Conservation (phyloP, 2,113 vertebrate genomes). For the Trogon surrucura region DNA sequence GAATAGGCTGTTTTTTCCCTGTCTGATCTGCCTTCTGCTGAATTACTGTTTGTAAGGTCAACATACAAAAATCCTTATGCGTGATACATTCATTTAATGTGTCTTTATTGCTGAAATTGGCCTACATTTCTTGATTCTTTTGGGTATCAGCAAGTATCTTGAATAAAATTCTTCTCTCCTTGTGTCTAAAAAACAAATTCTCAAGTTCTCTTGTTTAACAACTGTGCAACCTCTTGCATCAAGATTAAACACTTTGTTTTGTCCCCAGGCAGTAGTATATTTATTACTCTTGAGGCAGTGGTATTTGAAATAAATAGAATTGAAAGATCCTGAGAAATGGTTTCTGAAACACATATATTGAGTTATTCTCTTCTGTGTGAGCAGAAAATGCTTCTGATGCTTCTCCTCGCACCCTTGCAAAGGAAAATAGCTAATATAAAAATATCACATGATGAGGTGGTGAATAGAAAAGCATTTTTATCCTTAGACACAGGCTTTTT, state of each 20-base stretch:
- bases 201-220: conserved; percentile 70
- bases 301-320: conserved; percentile 76
- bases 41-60: conserved; percentile 45
- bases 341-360: conserved; percentile 68
- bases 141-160: conserved; percentile 19
- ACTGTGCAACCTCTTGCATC: conserved; percentile 72
- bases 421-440: neutral
- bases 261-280: conserved; percentile 70
- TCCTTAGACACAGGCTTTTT: neutral
- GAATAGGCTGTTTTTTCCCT: neutral
- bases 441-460: neutral
- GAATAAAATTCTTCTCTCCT: conserved; percentile 60
- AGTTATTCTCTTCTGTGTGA: conserved; percentile 53
- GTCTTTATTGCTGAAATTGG: conserved; percentile 26
- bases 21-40: conserved; percentile 26
- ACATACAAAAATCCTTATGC: neutral
- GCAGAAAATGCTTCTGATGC: conserved; percentile 48
- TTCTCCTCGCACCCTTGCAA: neutral
- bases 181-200: conserved; percentile 49
- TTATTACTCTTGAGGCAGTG: conserved; percentile 71
- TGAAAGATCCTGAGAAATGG: conserved; percentile 72
- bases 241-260: conserved; percentile 77
- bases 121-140: conserved; percentile 50
- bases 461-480: conserved; percentile 18
- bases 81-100: conserved; percentile 34